A percentile compares a stretch with the other conserved stretches of the same genome.
phyloP scores from a whole-genome alignment of 2,113 vertebrate genomes.

The Menura novaehollandiae region DNA sequence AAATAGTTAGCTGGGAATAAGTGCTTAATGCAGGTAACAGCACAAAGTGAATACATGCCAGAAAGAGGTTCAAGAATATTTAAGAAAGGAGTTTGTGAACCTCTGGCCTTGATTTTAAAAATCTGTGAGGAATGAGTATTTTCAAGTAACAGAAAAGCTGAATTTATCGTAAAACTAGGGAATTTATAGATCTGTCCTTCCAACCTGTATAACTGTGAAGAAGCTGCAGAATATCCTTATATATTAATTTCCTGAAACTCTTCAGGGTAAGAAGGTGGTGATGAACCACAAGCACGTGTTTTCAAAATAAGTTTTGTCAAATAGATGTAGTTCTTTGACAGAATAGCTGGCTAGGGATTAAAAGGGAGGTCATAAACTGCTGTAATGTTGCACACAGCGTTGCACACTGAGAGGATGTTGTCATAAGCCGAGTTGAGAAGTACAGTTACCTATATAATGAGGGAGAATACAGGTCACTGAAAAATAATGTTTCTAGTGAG shows the following conservation, averaged over 20 bases:
- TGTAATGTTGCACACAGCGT: fast-evolving
- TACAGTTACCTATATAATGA: background rate
- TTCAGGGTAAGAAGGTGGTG: background rate
- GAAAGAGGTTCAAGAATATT: background rate
- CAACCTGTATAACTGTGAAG: background rate
- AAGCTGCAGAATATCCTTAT: background rate
- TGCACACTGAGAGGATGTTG: background rate
- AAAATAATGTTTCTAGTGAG: background rate
- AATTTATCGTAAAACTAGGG: background rate
- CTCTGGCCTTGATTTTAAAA: background rate
- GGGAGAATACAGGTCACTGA: background rate
- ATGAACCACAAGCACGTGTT: background rate
- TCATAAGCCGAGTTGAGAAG: background rate
- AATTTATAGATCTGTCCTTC: background rate
- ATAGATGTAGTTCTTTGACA: background rate
- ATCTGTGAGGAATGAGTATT: background rate
- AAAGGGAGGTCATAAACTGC: background rate
- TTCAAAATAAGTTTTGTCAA: background rate
- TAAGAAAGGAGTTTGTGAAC: background rate
- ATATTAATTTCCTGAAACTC: background rate
- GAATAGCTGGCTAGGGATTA: background rate
- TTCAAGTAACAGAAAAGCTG: background rate
- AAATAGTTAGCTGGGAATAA: background rate
- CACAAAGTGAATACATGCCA: background rate
- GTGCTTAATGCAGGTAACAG: background rate